A percentile compares a stretch with the other conserved stretches of the same genome.
These are phyloP conservation scores for Philopedon plagiatum DNA, from an alignment of 2,888 invertebrate species.

Conservation along the genomic window DNA sequence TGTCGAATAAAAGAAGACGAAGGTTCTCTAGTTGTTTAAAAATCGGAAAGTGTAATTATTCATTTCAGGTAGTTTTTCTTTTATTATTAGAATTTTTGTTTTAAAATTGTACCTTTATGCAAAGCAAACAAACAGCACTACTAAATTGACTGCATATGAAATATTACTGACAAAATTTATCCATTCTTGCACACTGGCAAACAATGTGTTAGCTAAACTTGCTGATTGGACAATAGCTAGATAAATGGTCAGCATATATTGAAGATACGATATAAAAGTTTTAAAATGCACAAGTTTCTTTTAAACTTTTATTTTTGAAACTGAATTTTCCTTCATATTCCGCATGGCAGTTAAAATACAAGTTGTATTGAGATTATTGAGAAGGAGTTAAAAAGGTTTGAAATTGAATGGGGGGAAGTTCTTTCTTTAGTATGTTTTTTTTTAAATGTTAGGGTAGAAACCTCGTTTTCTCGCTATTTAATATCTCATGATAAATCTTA, in stretches of 20 bases:
- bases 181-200: neutral
- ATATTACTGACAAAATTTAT: neutral
- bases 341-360: conserved; percentile 6
- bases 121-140: neutral
- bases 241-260: conserved; percentile 16
- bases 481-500: neutral
- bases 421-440: too few relatives aligned
- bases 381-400: conserved; percentile 11
- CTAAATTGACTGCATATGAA: neutral
- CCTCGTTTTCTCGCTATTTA: neutral
- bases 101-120: neutral
- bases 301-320: conserved; percentile 9
- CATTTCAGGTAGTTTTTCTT: too few relatives aligned
- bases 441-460: neutral
- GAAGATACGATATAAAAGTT: conserved; percentile 21
- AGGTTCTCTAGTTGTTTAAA: too few relatives aligned
- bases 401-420: too few relatives aligned
- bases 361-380: conserved; percentile 16
- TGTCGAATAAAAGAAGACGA: too few relatives aligned
- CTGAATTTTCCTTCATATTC: conserved; percentile 1
- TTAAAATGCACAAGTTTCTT: conserved; percentile 13
- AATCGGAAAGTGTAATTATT: too few relatives aligned
- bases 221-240: conserved; percentile 17
- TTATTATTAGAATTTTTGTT: too few relatives aligned
- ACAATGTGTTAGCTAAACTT: conserved; percentile 6